Base-by-base conservation (phyloP, 2,113 vertebrate species). In the Tylochromis polylepis region DNA sequence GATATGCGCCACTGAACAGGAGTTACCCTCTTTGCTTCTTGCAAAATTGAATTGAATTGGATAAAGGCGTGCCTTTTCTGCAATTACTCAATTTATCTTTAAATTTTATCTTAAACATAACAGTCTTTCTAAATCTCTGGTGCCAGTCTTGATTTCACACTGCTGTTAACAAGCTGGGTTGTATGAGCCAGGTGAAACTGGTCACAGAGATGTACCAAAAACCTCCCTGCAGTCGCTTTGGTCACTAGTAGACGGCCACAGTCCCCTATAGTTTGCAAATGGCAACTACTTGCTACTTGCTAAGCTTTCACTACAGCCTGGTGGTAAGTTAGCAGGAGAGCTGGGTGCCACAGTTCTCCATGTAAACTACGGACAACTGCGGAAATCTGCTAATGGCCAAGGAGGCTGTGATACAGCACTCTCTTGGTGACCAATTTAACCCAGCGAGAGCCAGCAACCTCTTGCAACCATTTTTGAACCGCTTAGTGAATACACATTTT, bases 391-490 rank as follows among this genome's bases (percentile, higher is more conserved):
- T 41, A 67, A 41, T 38, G 0, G 15, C 36, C 0, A 67, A 22
- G 62, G 2, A 22, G 36, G 34, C 41, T 9, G 34, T 67, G 11
- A 38, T 36, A 41, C 20, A 22, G 20, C 20, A 41, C 62, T 22
- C 20, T 1, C 5, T 12, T 2, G 5, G 67, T 72, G 8, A 72
- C 22, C 38, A 27, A 18, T 72, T 46, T 46, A 5, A 72, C 14
- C 22, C n/a, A 70, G 12, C 15, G n/a, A 6, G n/a, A 46, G 18
- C 14, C 38, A 6, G 24, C 14, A 46, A 41, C 65, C 65, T 9
- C 43, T 0, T 3, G 22, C 65, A 24, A 72, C 8, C 0, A 18
- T 43, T 70, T 43, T 24, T 3, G 9, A 43, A 0, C 2, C 3
- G 8, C 12, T 70, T 43, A 3, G 62, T n/a, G 20, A 67, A 41